A percentile compares a stretch with the other conserved stretches of the same genome.
Evolutionary conservation across 1,140 invertebrate genomes (phyloP).

Genomic region (Aporrectodea caliginosa): DNA sequence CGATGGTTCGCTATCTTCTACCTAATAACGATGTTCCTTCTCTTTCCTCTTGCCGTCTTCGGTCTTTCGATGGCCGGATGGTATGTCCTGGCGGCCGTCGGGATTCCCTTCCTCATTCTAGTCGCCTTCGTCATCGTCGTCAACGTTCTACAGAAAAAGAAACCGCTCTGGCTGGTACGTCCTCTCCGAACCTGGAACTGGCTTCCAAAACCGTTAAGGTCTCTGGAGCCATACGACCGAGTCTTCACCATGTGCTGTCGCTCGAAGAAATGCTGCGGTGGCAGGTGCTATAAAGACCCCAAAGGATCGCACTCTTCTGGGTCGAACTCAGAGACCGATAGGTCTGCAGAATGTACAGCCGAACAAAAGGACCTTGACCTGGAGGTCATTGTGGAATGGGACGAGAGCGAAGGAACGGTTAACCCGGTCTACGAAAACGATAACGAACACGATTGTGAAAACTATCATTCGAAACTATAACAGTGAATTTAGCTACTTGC

Average conservation of each 20-base stretch:
- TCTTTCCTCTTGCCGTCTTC: conserved; percentile 58
- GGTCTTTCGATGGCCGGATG: conserved; percentile 52
- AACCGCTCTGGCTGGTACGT: conserved; percentile 5
- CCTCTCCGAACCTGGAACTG: conserved; percentile 21
- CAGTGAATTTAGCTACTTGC: too few relatives aligned
- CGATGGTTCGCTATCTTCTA: conserved; percentile 63
- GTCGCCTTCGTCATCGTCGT: conserved; percentile 41
- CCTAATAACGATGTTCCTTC: conserved; percentile 59
- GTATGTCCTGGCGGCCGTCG: conserved; percentile 40
- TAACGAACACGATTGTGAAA: too few relatives aligned
- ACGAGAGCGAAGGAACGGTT: too few relatives aligned
- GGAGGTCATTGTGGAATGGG: too few relatives aligned
- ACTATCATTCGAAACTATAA: too few relatives aligned
- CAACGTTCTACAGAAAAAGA: conserved; percentile 34
- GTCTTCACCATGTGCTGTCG: background rate
- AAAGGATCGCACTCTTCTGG: background rate
- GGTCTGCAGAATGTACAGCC: too few relatives aligned
- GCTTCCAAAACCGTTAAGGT: conserved; percentile 19
- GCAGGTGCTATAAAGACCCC: background rate
- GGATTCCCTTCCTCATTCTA: conserved; percentile 37
- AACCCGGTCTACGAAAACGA: too few relatives aligned
- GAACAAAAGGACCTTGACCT: too few relatives aligned
- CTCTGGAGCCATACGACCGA: conserved; percentile 25
- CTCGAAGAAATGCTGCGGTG: conserved; percentile 6
- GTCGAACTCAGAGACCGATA: too few relatives aligned